Conservation (phyloP, 2,888 invertebrate genomes). For the Thysanoteuthis rhombus region DNA sequence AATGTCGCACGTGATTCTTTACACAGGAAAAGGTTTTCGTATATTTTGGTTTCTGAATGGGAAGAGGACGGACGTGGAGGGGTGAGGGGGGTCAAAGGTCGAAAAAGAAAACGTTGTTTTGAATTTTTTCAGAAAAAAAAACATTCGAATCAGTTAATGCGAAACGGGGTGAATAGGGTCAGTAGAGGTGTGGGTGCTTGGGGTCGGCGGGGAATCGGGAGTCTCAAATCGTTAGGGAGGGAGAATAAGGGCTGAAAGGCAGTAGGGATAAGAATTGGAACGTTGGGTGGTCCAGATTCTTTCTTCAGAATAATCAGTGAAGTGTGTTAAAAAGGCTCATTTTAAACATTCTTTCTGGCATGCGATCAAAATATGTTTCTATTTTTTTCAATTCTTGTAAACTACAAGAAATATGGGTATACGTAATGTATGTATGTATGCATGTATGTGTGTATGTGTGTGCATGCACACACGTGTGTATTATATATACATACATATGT, state of each 20-base stretch:
- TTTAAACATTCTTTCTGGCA: neutral
- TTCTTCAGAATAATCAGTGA: neutral
- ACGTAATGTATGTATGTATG: neutral
- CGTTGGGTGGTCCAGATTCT: neutral
- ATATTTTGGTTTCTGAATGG: neutral
- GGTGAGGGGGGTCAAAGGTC: neutral
- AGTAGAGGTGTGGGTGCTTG: neutral
- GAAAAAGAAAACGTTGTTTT: neutral
- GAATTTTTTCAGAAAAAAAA: neutral
- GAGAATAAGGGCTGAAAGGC: neutral
- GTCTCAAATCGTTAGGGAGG: neutral
- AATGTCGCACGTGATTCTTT: neutral
- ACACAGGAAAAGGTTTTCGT: neutral
- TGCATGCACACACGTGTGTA: neutral
- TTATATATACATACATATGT: neutral
- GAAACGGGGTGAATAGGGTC: neutral
- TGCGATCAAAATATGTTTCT: neutral
- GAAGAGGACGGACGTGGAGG: neutral
- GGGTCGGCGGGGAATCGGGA: neutral
- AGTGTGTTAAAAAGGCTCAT: neutral
- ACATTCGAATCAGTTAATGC: neutral
- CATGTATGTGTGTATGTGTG: too few species aligned
- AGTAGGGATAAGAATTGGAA: neutral
- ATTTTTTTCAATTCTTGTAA: neutral
- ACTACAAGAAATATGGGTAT: neutral